Percentiles rank a stretch among this genome's conserved stretches.
Evolutionary conservation across 1,140 invertebrate species (phyloP).

Genomic region (Uloborus diversus): DNA sequence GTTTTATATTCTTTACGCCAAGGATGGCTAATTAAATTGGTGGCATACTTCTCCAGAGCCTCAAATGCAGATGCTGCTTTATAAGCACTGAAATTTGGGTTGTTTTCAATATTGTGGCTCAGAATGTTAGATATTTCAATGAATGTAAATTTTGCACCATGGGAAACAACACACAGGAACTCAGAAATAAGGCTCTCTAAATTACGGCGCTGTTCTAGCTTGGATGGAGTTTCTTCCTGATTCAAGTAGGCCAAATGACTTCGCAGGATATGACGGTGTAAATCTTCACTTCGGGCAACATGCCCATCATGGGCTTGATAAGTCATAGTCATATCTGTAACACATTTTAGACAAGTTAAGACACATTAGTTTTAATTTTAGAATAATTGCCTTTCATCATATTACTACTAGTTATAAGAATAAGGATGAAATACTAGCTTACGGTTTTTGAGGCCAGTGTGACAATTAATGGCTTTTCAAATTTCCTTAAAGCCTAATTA

Average conservation of each 20-base stretch:
- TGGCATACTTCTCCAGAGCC: conserved; percentile 82
- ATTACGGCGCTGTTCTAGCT: conserved; percentile 56
- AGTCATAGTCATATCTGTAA: conserved; percentile 35
- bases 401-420: too few relatives aligned
- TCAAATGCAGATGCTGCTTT: conserved; percentile 82
- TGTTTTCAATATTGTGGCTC: conserved; percentile 73
- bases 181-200: conserved; percentile 58
- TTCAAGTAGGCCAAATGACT: conserved; percentile 58
- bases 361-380: not conserved
- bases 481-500: too few relatives aligned
- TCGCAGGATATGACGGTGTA: conserved; percentile 55
- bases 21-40: conserved; percentile 83
- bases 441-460: too few relatives aligned
- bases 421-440: too few relatives aligned
- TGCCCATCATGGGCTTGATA: conserved; percentile 48
- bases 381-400: not conserved
- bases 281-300: conserved; percentile 52
- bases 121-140: conserved; percentile 56
- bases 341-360: too few relatives aligned
- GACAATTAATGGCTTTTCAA: too few relatives aligned
- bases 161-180: conserved; percentile 56
- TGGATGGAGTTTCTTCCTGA: conserved; percentile 58
- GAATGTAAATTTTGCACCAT: conserved; percentile 57
- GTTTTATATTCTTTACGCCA: conserved; percentile 86
- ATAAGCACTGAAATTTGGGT: conserved; percentile 80